Evolutionary conservation across 2,797 vertebrate genomes (phyloP), one percentile per base, ranked within the genome.

Genomic region (Dryobates pubescens): DNA sequence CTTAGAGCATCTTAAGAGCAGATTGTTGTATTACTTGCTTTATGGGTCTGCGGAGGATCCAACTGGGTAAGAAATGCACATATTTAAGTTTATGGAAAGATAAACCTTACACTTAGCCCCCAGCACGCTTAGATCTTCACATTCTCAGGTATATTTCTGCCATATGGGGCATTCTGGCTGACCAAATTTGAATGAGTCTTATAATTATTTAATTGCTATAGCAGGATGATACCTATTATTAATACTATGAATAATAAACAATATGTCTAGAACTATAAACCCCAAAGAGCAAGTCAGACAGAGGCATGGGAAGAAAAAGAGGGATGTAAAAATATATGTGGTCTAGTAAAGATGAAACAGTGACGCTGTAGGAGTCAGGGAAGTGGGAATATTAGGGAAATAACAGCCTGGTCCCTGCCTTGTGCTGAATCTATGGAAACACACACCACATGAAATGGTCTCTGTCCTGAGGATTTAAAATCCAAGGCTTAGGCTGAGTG

Each of bases 1-100:
- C 86, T 94, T 36, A 88, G 51, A 73, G 71, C 74, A 65, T 86
- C 89, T 94, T 62, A 89, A 92, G 87, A 94, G 85, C 85, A 91
- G 77, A 91, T 83, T 57, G 5, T 41, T 58, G 43, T 76, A 43
- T 43, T 6, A 1, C 36, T 92, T 94, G 82, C 64, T 95, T 96
- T 96, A 93, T 95, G 95, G 69, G 68, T 86, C 94, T 94, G 2
- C 45, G 74, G 90, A 96, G 96, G 80, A 95, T 89, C 79, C 1
- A 1, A 29, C 71, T 65, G 92, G 74, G 71, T 78, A 95, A 93
- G 90, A 95, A 89, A 93, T 86, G 82, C 89, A 95, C 83, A 82
- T 86, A 89, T 91, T 95, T 93, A 91, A 82, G 80, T 94, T 93
- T 91, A 84, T 86, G 87, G 90, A 76, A 86, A 89, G 68, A 4